Conservation (phyloP, 2,797 vertebrate species). For the Peromyscus attwateri region DNA sequence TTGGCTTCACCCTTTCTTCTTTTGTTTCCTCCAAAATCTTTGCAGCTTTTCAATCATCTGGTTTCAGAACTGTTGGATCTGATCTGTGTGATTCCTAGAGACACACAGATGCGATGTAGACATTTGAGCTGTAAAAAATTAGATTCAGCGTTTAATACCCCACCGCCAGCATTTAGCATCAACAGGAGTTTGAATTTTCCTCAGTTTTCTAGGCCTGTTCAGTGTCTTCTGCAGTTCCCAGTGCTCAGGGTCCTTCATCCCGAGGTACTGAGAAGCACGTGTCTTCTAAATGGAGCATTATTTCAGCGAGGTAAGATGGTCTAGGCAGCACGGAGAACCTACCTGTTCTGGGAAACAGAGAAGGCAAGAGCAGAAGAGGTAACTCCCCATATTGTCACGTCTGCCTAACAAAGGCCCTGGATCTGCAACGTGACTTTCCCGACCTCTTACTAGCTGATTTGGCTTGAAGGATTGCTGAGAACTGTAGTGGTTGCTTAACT, state of each 20-base stretch:
- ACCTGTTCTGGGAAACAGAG: not conserved
- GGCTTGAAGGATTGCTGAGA: not conserved
- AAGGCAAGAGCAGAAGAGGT: not conserved
- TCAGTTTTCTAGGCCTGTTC: not conserved
- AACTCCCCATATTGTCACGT: not conserved
- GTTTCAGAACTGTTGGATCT: not conserved
- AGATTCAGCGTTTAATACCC: not conserved
- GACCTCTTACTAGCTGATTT: not conserved
- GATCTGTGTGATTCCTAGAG: not conserved
- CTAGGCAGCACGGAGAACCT: not conserved
- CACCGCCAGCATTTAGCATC: not conserved
- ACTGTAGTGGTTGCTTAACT: not conserved
- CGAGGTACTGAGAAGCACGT: not conserved
- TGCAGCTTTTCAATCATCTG: not conserved
- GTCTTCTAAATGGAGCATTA: not conserved
- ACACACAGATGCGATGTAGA: not conserved
- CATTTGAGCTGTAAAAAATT: constrained; percentile 21
- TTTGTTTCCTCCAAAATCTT: constrained; percentile 3
- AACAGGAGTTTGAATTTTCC: not conserved
- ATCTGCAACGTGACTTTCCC: not conserved
- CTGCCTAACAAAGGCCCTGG: not conserved
- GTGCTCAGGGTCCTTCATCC: not conserved
- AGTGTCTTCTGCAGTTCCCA: not conserved
- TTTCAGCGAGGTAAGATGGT: not conserved
- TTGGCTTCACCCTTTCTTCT: not conserved